Base-by-base conservation (phyloP, 1,140 invertebrate species). In the Ooceraea biroi region DNA sequence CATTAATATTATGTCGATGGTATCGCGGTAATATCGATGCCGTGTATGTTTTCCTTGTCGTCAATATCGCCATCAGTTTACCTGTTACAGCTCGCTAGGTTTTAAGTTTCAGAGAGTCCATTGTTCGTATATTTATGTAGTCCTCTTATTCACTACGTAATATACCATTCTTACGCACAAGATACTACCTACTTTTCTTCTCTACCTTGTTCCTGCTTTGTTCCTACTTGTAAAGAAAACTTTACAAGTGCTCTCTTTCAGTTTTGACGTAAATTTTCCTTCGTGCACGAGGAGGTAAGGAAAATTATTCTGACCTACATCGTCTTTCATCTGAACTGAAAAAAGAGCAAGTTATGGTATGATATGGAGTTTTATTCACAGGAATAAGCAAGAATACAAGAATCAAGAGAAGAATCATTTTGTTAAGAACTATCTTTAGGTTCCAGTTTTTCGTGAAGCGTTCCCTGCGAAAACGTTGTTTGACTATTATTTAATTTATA, bases 261-360 rank as follows among this genome's bases (percentile, higher is more conserved):
- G 36, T 46, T 41, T 69, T 46, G 65, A 69, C 65, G 65, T 71
- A 10, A 5, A 80, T 80, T 48, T 80, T 82, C 77, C n/a, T 46
- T 80, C 71, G 46, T 57, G 27, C 36, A 30, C 19, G 36, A 63
- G 10, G 10, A 52, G 48, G 50, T 30, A 83, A 17, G 36, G 30
- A 76, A 65, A 83, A 83, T 83, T 83, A 72, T 61, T 76, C 48
- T 55, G 50, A 65, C 57, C 58, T 65, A 83, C 55, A 78, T 78
- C 76, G 68, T 25, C n/a, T 55, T 48, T 78, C 12, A 27, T 25
- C 19, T 22, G 44, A 80, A 17, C 36, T 57, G 44, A 46, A 36
- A 36, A 36, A 7, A 7, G 11, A 57, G 66, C n/a, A 55, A 5
- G 22, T n/a, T 22, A 44, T n/a, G n/a, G 36, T 78, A 68, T 57